Conservation (phyloP, 2,888 invertebrate genomes). For the Troides oblongomaculatus region DNA sequence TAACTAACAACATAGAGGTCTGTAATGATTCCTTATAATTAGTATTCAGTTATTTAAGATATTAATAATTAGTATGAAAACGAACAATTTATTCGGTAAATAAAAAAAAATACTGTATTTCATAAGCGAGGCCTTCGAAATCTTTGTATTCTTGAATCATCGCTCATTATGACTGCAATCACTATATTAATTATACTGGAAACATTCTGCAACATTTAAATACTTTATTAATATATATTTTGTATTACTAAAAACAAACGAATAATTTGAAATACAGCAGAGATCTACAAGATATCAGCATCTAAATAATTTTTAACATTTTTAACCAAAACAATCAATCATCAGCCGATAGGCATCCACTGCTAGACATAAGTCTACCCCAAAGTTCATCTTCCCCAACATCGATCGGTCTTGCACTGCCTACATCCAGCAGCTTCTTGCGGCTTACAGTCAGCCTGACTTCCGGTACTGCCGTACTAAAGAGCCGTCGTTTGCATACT, state of each 20-base stretch:
- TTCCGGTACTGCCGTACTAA: no score
- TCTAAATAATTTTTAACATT: background rate
- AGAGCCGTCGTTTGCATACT: no score
- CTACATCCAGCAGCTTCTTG: no score
- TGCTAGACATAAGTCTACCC: no score
- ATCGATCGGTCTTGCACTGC: no score
- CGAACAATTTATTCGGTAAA: background rate
- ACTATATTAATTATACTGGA: slow-evolving; percentile 12
- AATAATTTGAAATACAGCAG: background rate
- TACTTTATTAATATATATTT: no score
- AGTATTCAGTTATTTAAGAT: background rate
- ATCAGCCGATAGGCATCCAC: no score
- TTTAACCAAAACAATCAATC: background rate
- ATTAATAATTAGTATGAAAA: background rate
- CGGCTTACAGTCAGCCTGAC: no score
- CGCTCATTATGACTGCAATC: slow-evolving; percentile 9
- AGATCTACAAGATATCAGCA: background rate
- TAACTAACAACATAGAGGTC: no score
- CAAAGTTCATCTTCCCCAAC: no score
- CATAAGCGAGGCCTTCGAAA: slow-evolving; percentile 17
- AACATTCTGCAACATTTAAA: background rate
- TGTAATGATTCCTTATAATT: no score
- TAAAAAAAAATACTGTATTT: background rate
- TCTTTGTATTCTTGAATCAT: slow-evolving; percentile 3
- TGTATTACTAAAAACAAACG: no score